Base-by-base conservation (phyloP, 1,140 invertebrate genomes). In the Globodera rostochiensis region DNA sequence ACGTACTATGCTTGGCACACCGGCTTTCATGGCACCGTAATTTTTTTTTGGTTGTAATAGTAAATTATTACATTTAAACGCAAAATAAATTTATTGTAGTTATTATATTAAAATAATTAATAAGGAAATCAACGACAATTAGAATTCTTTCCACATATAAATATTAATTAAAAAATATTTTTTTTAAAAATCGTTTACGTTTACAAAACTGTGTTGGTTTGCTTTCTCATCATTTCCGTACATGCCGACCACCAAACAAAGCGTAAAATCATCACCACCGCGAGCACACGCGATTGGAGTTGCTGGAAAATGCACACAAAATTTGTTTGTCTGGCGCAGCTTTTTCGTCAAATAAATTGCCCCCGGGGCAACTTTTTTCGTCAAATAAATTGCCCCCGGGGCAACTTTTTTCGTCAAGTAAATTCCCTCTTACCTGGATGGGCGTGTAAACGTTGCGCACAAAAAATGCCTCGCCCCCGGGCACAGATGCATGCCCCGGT, bases 211-310 rank as follows among this genome's bases (percentile, higher is more conserved):
- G 36, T 36, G 36, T 36, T 25, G 3, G 36, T 36, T 36, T 36
- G 36, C 36, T 21, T 60, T 36, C 11, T 67, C 15, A 78, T 60
- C 77, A 80, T 89, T 89, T 73, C 88, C 88, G 67, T 87, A 90
- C 36, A 89, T 84, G 66, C 88, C 88, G 49, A 89, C 85, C 49
- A 89, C 82, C 36, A 88, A 90, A 70, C 87, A 88, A 11, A 88
- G 70, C n/a, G 88, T 81, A 73, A 90, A 25, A 90, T 84, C 21
- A 90, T 74, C 4, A 90, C 88, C 13, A 90, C 87, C 13, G 84
- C 79, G n/a, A 88, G 74, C 6, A 89, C 87, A 70, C 83, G 80
- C 19, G 87, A 84, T 81, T 90, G 87, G 5, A 90, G 80, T 74
- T 89, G 89, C 87, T 88, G 73, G 60, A 85, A 85, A 60, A 25